Evolutionary conservation across 2,888 invertebrate genomes (phyloP), one percentile per base, ranked within the genome.

Genomic region (Anagyrus pseudococci): DNA sequence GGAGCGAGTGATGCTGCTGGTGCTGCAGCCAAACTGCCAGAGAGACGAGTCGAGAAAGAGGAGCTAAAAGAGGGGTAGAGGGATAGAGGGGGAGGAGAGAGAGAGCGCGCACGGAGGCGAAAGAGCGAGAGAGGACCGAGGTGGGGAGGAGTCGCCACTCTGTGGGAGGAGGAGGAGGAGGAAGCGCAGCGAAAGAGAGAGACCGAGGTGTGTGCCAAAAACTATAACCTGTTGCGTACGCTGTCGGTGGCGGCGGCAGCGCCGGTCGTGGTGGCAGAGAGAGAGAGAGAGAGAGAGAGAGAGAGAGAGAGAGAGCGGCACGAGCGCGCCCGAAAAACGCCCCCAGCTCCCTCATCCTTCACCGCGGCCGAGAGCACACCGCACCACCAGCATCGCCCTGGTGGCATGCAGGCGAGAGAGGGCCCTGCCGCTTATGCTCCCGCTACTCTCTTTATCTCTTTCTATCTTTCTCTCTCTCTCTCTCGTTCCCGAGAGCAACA

Each of bases 151-250:
- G n/a, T n/a, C n/a, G n/a, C n/a, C n/a, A n/a, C n/a, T n/a, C n/a
- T n/a, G n/a, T n/a, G n/a, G n/a, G n/a, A n/a, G n/a, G n/a, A n/a
- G 68, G 66, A 64, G 66, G 44, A 44, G 13, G 67, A 64, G 69
- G 17, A 43, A 56, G 54, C 58, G 62, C 50, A 59, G 19, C 50
- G 33, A 47, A 23, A n/a, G 20, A 46, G 59, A 41, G 49, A 44
- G 66, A 53, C 70, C 69, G 72, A 75, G 73, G 76, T 74, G 20
- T 75, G 75, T 77, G 79, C 78, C 79, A 79, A 79, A 79, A 79
- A 79, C 79, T 78, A 77, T 78, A 78, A 79, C 79, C 78, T 79
- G 79, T 79, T 79, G 79, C 78, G 69, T 72, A 19, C 66, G 68
- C 69, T 59, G 67, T 65, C 64, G 66, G 64, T 62, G 62, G 66